A percentile compares a stretch with the other conserved stretches of the same genome.
These are phyloP conservation scores for Digitonthophagus gazella DNA, from an alignment of 2,888 invertebrate genomes.

Conservation along the genomic window DNA sequence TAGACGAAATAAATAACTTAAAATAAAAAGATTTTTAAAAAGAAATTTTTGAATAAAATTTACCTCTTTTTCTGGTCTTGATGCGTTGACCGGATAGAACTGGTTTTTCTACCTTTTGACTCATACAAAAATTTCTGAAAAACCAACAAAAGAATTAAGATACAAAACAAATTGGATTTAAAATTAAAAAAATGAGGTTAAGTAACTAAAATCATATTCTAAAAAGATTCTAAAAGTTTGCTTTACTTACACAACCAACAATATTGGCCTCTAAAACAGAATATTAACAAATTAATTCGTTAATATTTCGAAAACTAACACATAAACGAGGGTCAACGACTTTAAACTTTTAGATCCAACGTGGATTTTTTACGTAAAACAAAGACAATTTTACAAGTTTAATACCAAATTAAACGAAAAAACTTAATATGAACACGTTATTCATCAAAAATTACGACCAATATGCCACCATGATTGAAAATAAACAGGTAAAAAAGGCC, in stretches of 20 bases:
- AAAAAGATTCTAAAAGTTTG: slow-evolving; percentile 24
- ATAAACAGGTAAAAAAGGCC: slow-evolving; percentile 30
- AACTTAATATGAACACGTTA: too few species aligned
- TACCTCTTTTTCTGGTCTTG: slow-evolving; percentile 99
- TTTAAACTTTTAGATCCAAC: slow-evolving; percentile 12
- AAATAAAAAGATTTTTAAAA: too few species aligned
- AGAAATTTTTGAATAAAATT: too few species aligned
- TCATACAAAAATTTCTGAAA: slow-evolving; percentile 82
- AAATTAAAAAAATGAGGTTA: neutral
- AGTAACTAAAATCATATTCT: slow-evolving; percentile 18
- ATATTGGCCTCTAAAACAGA: slow-evolving; percentile 30
- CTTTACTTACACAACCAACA: slow-evolving; percentile 30
- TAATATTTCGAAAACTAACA: slow-evolving; percentile 23
- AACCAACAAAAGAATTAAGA: slow-evolving; percentile 19
- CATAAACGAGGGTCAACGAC: slow-evolving; percentile 31
- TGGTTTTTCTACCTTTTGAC: slow-evolving; percentile 99
- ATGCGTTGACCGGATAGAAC: slow-evolving; percentile 99
- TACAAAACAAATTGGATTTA: neutral
- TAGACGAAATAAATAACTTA: neutral
- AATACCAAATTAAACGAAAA: slow-evolving; percentile 10
- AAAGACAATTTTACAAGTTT: slow-evolving; percentile 1
- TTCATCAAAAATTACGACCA: slow-evolving; percentile 22
- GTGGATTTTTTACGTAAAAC: slow-evolving; percentile 2
- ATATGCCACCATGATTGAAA: slow-evolving; percentile 36
- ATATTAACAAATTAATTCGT: slow-evolving; percentile 28